A percentile compares a stretch with the other conserved stretches of the same genome.
These are phyloP conservation scores for Brachyhypopomus occidentalis DNA, from an alignment of 2,113 vertebrate genomes.

Conservation along the genomic window DNA sequence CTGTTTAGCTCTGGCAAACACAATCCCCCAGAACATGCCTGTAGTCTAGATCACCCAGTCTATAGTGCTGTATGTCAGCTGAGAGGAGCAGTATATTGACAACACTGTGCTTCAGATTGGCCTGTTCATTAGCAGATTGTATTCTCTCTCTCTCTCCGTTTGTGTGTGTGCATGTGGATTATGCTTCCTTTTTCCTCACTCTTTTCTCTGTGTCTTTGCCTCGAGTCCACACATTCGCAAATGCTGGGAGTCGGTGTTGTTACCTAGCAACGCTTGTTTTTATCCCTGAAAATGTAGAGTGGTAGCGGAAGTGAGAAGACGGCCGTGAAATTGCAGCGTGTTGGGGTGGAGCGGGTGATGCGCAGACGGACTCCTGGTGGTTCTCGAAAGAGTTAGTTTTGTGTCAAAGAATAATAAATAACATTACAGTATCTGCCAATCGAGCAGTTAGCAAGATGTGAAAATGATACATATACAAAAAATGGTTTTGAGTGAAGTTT, in stretches of 20 bases:
- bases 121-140: neutral
- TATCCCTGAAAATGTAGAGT: conserved; percentile 38
- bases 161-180: neutral
- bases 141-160: neutral
- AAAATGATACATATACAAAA: no score
- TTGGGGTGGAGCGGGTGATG: conserved; percentile 13
- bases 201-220: neutral
- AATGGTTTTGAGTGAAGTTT: no score
- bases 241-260: conserved; percentile 25
- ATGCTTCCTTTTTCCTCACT: neutral
- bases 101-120: neutral
- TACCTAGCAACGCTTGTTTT: conserved; percentile 53
- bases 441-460: no score
- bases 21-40: neutral
- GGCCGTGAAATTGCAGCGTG: conserved; percentile 1
- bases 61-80: neutral
- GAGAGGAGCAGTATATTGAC: neutral
- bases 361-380: neutral
- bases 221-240: conserved; percentile 12
- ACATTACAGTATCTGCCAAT: no score
- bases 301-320: conserved; percentile 11
- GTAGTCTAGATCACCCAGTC: neutral
- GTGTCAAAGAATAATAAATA: no score
- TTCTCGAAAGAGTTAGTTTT: no score
- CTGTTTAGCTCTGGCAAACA: neutral